These are phyloP conservation scores for Nasonia giraulti DNA, from an alignment of 1,140 invertebrate species.

Conservation along the genomic window DNA sequence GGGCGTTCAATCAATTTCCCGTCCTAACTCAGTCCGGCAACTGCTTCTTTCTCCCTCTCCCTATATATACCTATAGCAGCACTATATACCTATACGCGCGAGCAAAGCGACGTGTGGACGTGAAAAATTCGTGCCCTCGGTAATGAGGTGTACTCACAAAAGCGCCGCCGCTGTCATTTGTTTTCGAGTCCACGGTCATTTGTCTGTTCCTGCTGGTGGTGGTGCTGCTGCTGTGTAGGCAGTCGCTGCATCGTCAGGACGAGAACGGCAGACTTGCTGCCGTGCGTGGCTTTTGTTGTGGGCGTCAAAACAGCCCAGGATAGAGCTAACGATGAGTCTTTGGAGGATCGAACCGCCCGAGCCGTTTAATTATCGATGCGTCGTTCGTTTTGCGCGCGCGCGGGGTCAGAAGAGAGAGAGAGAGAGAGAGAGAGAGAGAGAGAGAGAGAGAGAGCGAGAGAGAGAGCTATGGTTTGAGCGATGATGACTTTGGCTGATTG, in stretches of 20 bases:
- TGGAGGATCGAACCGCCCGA: conserved; percentile 27
- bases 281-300: conserved; percentile 63
- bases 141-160: conserved; percentile 66
- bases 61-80: neutral
- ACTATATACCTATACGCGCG: neutral
- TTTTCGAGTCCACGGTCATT: conserved; percentile 70
- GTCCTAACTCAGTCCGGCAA: conserved; percentile 34
- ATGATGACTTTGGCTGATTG: conserved; percentile 12
- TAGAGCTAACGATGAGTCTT: conserved; percentile 45
- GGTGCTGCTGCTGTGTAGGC: neutral
- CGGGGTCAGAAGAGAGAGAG: neutral
- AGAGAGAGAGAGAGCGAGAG: neutral
- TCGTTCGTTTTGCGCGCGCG: conserved; percentile 31
- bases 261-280: conserved; percentile 14
- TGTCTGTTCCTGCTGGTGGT: conserved; percentile 58
- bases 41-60: neutral
- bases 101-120: conserved; percentile 52
- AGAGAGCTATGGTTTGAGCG: neutral
- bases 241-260: neutral
- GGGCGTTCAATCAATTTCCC: conserved; percentile 42
- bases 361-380: conserved; percentile 47
- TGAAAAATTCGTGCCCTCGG: conserved; percentile 69
- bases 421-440: neutral
- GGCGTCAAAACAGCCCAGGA: conserved; percentile 69
- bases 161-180: conserved; percentile 70